Base-by-base conservation (phyloP, 2,113 vertebrate genomes). In the Drymodes brunneopygia region DNA sequence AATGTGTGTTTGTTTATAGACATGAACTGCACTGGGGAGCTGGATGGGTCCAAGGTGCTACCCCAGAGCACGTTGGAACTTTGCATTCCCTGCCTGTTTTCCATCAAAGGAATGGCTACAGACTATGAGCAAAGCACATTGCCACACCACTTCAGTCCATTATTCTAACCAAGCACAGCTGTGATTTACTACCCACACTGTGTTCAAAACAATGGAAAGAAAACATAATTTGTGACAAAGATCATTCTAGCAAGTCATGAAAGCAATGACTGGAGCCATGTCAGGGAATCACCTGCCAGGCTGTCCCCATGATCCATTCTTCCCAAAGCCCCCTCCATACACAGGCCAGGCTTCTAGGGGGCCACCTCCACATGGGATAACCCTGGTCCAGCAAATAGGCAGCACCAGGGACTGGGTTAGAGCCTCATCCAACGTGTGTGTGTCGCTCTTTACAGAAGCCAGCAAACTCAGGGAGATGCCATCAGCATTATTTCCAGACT, bases 41-140 rank as follows among this genome's bases (percentile, higher is more conserved):
- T 51, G 38, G 38, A 28, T 36, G 57, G 64, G 33, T 60, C 66
- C n/a, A 28, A 47, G 12, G 7, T 3, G 9, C 23, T 19, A 4
- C 38, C 29, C 29, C 54, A 44, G 35, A 88, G 56, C 77, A 42
- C 1, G 0, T 0, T 0, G 0, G 40, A 65, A 12, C 7, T 1
- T 24, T n/a, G 45, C 22, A 48, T 53, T 87, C 74, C 66, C n/a
- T n/a, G 15, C 31, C 50, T 48, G 36, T n/a, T 86, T 86, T 80
- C 50, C 64, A 31, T n/a, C 71, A 66, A 33, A 80, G 10, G 27
- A 70, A 66, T 20, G 21, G 42, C 79, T 80, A 20, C 22, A 75
- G 45, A 40, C 57, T 12, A 5, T 24, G 71, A 95, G 42, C 28
- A 90, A 72, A 88, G 33, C 62, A 42, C 12, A 2, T 13, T 35